Evolutionary conservation across 2,797 vertebrate genomes (phyloP).

Genomic region (Crenuchus spilurus): DNA sequence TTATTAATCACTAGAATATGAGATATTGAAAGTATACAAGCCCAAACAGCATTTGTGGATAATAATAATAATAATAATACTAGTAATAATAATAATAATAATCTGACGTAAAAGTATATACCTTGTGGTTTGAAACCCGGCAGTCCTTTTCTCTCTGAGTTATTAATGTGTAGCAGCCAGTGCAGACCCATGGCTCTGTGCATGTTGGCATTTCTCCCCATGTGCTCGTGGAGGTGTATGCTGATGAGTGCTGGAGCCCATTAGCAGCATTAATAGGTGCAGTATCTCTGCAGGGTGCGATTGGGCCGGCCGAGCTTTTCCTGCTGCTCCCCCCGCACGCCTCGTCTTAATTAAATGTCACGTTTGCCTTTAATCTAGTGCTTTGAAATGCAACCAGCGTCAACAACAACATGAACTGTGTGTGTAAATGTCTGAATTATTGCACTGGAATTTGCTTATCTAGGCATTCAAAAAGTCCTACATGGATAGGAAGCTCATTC

Average conservation of each 20-base stretch:
- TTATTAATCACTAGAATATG: too few species aligned
- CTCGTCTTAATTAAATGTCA: slow-evolving; percentile 56
- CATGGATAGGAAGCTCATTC: neutral
- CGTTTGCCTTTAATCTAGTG: slow-evolving; percentile 46
- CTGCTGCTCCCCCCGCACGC: slow-evolving; percentile 28
- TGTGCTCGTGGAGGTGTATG: slow-evolving; percentile 6
- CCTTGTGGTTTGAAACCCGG: neutral
- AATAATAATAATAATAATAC: too few species aligned
- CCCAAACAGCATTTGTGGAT: too few species aligned
- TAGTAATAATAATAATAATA: too few species aligned
- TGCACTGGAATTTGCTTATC: slow-evolving; percentile 8
- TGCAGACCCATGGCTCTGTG: slow-evolving; percentile 6
- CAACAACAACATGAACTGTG: slow-evolving; percentile 14
- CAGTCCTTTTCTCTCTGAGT: neutral
- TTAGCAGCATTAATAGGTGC: slow-evolving; percentile 49
- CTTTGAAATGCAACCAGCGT: slow-evolving; percentile 33
- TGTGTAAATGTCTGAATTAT: slow-evolving; percentile 28
- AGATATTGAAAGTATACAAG: too few species aligned
- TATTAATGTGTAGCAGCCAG: neutral
- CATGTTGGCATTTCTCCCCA: neutral
- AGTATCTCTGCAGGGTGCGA: slow-evolving; percentile 38
- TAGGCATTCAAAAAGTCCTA: neutral
- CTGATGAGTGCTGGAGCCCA: slow-evolving; percentile 34
- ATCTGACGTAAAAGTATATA: neutral
- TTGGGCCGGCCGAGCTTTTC: slow-evolving; percentile 9